Evolutionary conservation across 2,888 invertebrate species (phyloP).

Genomic region (Ormyrus labotus): DNA sequence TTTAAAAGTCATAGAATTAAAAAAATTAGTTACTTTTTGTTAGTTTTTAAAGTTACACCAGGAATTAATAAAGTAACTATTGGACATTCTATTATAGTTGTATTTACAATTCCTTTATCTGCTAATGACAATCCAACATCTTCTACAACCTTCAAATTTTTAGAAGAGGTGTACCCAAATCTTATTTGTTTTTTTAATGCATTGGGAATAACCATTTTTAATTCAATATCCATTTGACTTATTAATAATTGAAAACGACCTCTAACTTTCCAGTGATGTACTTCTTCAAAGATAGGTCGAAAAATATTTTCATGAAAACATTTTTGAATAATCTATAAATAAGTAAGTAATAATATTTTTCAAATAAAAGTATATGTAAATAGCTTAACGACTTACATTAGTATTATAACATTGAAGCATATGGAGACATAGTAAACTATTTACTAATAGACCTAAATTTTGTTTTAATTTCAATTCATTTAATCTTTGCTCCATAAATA

Average conservation of each 20-base stretch:
- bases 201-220: conserved; percentile 20
- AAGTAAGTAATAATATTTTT: not conserved
- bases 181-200: conserved; percentile 13
- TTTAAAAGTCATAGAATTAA: not conserved
- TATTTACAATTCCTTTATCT: conserved; percentile 5
- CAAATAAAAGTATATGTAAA: not conserved
- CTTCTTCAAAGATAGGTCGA: conserved; percentile 13
- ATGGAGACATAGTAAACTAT: too few species aligned
- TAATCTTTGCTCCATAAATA: too few species aligned
- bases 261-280: conserved; percentile 46
- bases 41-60: conserved; percentile 59
- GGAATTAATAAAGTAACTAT: conserved; percentile 57
- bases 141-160: conserved; percentile 29
- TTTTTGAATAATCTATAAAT: conserved; percentile 19
- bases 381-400: too few species aligned
- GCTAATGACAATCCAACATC: conserved; percentile 15
- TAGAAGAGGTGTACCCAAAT: conserved; percentile 4
- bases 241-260: conserved; percentile 38
- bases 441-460: too few species aligned
- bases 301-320: conserved; percentile 37
- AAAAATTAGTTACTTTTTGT: conserved; percentile 47
- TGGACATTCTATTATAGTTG: conserved; percentile 64
- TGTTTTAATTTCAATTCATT: too few species aligned
- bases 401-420: too few species aligned
- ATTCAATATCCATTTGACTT: conserved; percentile 39